These are phyloP conservation scores for Cyprinodon tularosa DNA, from an alignment of 2,113 vertebrate genomes.

Conservation along the genomic window DNA sequence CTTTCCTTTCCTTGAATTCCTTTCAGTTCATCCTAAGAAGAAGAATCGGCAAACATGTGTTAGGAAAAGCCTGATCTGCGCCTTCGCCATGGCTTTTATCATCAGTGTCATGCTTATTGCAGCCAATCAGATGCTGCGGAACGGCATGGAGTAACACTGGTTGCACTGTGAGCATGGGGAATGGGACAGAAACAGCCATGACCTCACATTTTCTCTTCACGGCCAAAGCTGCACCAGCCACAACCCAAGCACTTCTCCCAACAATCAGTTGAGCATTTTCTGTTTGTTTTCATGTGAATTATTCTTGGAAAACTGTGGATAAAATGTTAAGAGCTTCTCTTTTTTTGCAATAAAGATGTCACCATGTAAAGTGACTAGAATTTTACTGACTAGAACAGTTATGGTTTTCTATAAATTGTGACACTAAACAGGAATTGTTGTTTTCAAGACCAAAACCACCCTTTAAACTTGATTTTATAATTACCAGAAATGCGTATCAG, in stretches of 20 bases:
- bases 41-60: conserved; percentile 98
- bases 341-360: conserved; percentile 44
- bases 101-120: conserved; percentile 99
- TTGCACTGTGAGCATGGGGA: conserved; percentile 82
- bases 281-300: conserved; percentile 36
- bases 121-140: conserved; percentile 98
- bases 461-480: conserved; percentile 71
- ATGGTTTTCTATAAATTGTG: conserved; percentile 51
- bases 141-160: conserved; percentile 93
- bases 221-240: conserved; percentile 72
- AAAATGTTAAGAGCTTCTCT: conserved; percentile 9
- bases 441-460: conserved; percentile 52
- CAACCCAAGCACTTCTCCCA: conserved; percentile 66
- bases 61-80: conserved; percentile 98
- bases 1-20: conserved; percentile 3
- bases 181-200: conserved; percentile 63
- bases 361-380: conserved; percentile 38
- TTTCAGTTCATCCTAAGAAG: conserved; percentile 93
- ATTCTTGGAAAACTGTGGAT: conserved; percentile 22
- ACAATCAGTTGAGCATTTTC: conserved; percentile 45
- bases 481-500: conserved; percentile 58
- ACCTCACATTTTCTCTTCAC: conserved; percentile 67
- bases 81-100: conserved; percentile 99
- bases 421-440: conserved; percentile 18
- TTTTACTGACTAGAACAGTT: conserved; percentile 24